Evolutionary conservation across 2,888 invertebrate species (phyloP).

Genomic region (Lagria hirta): DNA sequence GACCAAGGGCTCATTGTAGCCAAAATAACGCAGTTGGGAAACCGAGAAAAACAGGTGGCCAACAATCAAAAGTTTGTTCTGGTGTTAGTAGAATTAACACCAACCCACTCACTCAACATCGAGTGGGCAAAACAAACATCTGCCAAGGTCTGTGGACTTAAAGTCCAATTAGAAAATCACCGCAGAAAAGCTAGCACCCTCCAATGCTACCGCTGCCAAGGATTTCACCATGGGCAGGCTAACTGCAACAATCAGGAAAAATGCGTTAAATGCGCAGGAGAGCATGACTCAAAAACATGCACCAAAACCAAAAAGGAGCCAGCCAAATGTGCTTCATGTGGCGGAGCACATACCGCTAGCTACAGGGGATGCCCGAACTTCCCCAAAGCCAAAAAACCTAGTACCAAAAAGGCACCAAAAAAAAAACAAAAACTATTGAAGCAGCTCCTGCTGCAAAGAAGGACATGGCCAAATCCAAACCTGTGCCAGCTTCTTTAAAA

Average conservation of each 20-base stretch:
- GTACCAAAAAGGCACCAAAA: slow-evolving; percentile 12
- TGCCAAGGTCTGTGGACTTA: too few species aligned
- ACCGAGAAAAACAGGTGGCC: too few species aligned
- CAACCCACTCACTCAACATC: too few species aligned
- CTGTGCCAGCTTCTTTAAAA: neutral
- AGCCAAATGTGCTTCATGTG: slow-evolving; percentile 53
- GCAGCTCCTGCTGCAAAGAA: neutral
- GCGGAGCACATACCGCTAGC: slow-evolving; percentile 48
- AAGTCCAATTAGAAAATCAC: too few species aligned
- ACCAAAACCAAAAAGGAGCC: slow-evolving; percentile 34
- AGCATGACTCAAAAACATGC: slow-evolving; percentile 50
- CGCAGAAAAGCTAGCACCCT: too few species aligned
- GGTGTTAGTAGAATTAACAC: too few species aligned
- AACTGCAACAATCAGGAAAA: slow-evolving; percentile 46
- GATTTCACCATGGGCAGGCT: neutral
- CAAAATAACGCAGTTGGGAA: too few species aligned
- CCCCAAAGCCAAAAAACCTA: slow-evolving; percentile 35
- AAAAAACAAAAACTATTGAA: neutral
- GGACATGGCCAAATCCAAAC: neutral
- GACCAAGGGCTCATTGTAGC: too few species aligned
- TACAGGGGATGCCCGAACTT: slow-evolving; percentile 41
- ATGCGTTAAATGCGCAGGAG: slow-evolving; percentile 54
- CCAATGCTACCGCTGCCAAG: neutral
- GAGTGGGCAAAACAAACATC: too few species aligned
- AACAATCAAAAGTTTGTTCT: too few species aligned